Conservation (phyloP, 2,113 vertebrate species). For the Mus musculus region GRCm39 chr3:63876501-63877000, state of each 20-base stretch:
- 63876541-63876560: background rate
- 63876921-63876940: too few species aligned
- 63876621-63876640: background rate
- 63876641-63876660: background rate
- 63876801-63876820: background rate
- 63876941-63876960: too few species aligned
- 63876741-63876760: background rate
- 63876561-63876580: too few species aligned
- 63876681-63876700: background rate
- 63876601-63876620: too few species aligned
- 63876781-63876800: background rate
- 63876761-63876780: background rate
- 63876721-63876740: background rate
- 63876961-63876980: too few species aligned
- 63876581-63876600: background rate
- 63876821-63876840: too few species aligned
- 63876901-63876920: too few species aligned
- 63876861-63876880: too few species aligned
- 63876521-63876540: background rate
- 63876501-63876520: background rate
- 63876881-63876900: too few species aligned
- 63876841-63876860: too few species aligned
- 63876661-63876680: background rate
- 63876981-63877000: too few species aligned
- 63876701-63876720: background rate